Percentiles rank a stretch among this genome's conserved stretches.
Conservation (phyloP, 2,113 vertebrate species). For the Circaetus gallicus region DNA sequence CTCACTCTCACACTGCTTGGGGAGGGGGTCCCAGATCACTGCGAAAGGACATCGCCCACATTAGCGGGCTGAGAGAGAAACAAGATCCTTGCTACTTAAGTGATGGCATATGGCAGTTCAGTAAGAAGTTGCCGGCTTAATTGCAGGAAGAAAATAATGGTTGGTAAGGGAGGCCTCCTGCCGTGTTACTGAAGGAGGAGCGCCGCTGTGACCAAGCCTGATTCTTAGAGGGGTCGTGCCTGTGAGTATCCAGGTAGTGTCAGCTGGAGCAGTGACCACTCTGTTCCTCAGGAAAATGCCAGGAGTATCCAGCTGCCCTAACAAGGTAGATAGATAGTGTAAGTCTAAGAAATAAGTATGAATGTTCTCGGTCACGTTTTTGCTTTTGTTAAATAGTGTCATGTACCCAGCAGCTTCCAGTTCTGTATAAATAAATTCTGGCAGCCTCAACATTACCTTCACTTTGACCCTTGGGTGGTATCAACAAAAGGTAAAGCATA, state of each 20-base stretch:
- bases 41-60: rapidly evolving
- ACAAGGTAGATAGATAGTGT: not conserved
- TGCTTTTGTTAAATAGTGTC: not conserved
- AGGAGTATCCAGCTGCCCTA: not conserved
- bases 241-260: not conserved
- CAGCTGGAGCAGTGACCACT: not conserved
- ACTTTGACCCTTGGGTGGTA: not conserved
- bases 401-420: not conserved
- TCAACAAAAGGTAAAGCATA: not conserved
- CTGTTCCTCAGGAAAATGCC: not conserved
- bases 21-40: not conserved
- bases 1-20: not conserved
- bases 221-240: not conserved
- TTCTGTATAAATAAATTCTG: not conserved
- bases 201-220: not conserved
- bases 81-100: not conserved
- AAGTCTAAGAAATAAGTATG: not conserved
- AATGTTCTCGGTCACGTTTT: not conserved
- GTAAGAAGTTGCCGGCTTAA: not conserved
- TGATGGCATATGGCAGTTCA: not conserved
- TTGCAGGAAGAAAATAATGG: not conserved
- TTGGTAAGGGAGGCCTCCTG: not conserved
- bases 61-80: not conserved
- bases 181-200: not conserved
- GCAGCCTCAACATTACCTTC: not conserved